Evolutionary conservation across 2,797 vertebrate species (phyloP).

Genomic region (Chiloscyllium punctatum): DNA sequence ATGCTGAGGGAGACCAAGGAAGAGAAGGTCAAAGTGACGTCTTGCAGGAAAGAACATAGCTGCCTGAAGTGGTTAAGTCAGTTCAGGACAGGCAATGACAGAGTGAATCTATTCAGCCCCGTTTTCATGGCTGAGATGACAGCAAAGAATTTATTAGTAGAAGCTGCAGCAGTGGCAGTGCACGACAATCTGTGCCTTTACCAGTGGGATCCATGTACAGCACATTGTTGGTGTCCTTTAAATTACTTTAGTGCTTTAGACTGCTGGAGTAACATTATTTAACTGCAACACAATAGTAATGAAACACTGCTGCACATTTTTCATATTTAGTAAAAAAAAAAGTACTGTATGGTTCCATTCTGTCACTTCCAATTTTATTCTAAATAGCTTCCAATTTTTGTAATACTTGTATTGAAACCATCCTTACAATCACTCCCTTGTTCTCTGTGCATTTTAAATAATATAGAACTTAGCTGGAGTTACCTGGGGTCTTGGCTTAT

Average conservation of each 20-base stretch:
- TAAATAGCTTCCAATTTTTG: constrained; percentile 16
- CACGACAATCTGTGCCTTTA: not conserved
- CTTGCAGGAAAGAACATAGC: not conserved
- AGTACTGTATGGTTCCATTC: not conserved
- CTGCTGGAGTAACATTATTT: not conserved
- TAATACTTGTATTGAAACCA: not conserved
- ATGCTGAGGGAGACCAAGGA: not conserved
- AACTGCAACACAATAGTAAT: not conserved
- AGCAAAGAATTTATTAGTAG: not conserved
- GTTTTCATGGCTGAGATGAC: not conserved
- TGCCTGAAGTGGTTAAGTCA: not conserved
- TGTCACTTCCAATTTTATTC: constrained; percentile 21
- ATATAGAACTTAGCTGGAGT: not conserved
- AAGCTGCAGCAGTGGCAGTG: not conserved
- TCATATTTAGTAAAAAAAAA: not conserved
- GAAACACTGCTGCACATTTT: not conserved
- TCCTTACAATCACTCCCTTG: not conserved
- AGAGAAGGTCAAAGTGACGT: not conserved
- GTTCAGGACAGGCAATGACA: not conserved
- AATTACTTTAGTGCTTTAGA: not conserved
- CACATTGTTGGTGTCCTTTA: not conserved
- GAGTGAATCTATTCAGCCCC: not conserved
- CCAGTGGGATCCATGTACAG: not conserved
- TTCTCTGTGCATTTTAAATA: not conserved
- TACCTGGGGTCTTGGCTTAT: not conserved